Evolutionary conservation across 2,113 vertebrate species (phyloP).

Genomic region (Larimichthys crocea): DNA sequence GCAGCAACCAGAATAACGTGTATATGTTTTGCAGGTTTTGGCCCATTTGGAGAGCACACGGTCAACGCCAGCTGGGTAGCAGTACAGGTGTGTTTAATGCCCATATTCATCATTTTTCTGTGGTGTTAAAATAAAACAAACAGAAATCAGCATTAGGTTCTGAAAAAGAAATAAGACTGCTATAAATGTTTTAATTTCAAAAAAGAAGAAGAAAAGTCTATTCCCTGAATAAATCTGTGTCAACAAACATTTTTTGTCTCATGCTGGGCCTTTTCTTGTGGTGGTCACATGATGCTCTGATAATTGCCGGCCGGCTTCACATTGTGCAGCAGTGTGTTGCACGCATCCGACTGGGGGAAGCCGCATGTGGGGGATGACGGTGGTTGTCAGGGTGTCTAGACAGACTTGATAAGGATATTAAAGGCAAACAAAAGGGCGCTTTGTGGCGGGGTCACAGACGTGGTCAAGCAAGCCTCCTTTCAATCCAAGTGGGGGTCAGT

Average conservation of each 20-base stretch:
- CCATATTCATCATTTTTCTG: neutral
- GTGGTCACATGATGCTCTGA: neutral
- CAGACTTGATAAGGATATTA: constrained; percentile 84
- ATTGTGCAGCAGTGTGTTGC: neutral
- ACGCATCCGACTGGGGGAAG: constrained; percentile 20
- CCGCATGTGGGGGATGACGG: constrained; percentile 61
- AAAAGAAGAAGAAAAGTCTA: no score
- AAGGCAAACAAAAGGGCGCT: constrained; percentile 79
- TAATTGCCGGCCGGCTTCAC: constrained; percentile 12
- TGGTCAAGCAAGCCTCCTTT: constrained; percentile 75
- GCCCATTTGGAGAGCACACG: constrained; percentile 84
- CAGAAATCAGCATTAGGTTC: neutral
- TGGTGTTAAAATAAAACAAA: neutral
- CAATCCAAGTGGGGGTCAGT: constrained; percentile 66
- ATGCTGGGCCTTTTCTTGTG: neutral
- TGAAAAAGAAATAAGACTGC: neutral
- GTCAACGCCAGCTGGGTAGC: constrained; percentile 87
- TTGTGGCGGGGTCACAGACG: constrained; percentile 72
- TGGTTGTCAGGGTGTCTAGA: constrained; percentile 84
- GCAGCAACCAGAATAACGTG: neutral
- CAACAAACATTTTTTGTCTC: neutral
- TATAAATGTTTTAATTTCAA: neutral
- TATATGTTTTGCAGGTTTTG: constrained; percentile 78
- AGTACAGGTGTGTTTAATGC: constrained; percentile 79
- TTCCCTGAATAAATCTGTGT: neutral